phyloP scores from a whole-genome alignment of 2,797 vertebrate genomes.

The Sebastes taczanowskii region DNA sequence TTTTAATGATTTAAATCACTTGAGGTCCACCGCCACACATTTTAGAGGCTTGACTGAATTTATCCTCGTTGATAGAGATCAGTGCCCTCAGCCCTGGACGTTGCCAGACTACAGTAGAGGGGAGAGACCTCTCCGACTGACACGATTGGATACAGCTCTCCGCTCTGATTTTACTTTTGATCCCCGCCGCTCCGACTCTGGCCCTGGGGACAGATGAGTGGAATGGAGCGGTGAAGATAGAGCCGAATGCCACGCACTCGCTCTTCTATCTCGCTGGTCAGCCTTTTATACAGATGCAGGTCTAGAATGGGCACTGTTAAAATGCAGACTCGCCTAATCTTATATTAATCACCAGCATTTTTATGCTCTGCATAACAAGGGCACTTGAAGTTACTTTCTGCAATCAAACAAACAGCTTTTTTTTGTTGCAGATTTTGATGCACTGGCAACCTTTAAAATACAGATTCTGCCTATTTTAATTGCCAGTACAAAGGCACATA shows the following conservation, averaged over 20 bases:
- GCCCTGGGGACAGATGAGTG: slow-evolving; percentile 70
- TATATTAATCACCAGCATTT: slow-evolving; percentile 36
- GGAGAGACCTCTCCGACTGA: slow-evolving; percentile 71
- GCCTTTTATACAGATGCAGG: slow-evolving; percentile 61
- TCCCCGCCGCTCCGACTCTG: slow-evolving; percentile 65
- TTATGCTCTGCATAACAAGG: slow-evolving; percentile 14
- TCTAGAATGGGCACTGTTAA: slow-evolving; percentile 29
- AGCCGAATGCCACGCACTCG: slow-evolving; percentile 51
- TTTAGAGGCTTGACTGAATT: slow-evolving; percentile 79
- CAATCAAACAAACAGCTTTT: slow-evolving; percentile 6
- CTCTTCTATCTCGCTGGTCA: slow-evolving; percentile 63
- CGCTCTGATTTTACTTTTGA: slow-evolving; percentile 79
- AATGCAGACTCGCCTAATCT: slow-evolving; percentile 31
- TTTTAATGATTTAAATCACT: slow-evolving; percentile 82
- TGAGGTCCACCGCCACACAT: slow-evolving; percentile 72
- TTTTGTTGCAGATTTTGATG: background rate
- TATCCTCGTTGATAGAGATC: slow-evolving; percentile 80
- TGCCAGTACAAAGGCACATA: background rate
- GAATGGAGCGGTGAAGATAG: slow-evolving; percentile 59
- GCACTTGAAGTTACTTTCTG: background rate
- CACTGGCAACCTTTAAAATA: slow-evolving; percentile 10
- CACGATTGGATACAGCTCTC: slow-evolving; percentile 77
- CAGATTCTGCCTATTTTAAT: background rate
- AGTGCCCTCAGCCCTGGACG: slow-evolving; percentile 73
- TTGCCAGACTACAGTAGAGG: slow-evolving; percentile 75